phyloP scores from a whole-genome alignment of 92 coral and sea anemone species.

The Ricordea florida region DNA sequence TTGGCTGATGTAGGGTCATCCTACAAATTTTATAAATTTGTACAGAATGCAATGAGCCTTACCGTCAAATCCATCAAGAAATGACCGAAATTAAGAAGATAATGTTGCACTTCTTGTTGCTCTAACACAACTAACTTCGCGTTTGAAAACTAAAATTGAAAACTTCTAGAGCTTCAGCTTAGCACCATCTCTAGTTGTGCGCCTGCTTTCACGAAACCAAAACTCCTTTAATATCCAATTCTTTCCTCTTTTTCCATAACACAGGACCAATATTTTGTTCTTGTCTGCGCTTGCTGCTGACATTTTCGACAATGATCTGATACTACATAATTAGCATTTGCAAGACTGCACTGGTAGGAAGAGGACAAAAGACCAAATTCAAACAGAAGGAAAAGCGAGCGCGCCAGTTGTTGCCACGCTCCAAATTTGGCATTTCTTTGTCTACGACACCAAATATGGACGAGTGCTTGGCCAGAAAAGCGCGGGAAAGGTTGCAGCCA shows the following conservation, averaged over 20 bases:
- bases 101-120: neutral
- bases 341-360: neutral
- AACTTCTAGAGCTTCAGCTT: too few species aligned
- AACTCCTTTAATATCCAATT: too few species aligned
- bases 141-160: too few species aligned
- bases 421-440: slow-evolving; percentile 83
- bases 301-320: slow-evolving; percentile 20
- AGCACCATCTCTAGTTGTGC: too few species aligned
- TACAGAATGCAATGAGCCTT: neutral
- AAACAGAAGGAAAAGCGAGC: slow-evolving; percentile 39
- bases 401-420: slow-evolving; percentile 65
- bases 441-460: slow-evolving; percentile 89
- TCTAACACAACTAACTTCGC: neutral
- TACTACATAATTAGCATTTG: neutral
- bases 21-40: neutral
- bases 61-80: slow-evolving; percentile 18
- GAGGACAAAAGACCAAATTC: slow-evolving; percentile 35
- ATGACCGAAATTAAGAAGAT: neutral
- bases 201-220: too few species aligned
- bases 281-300: too few species aligned
- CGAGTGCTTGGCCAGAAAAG: neutral
- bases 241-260: too few species aligned
- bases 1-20: too few species aligned
- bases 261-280: too few species aligned
- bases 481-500: slow-evolving; percentile 25